phyloP scores from a whole-genome alignment of 2,888 invertebrate species.

The Charanyca ferruginea region DNA sequence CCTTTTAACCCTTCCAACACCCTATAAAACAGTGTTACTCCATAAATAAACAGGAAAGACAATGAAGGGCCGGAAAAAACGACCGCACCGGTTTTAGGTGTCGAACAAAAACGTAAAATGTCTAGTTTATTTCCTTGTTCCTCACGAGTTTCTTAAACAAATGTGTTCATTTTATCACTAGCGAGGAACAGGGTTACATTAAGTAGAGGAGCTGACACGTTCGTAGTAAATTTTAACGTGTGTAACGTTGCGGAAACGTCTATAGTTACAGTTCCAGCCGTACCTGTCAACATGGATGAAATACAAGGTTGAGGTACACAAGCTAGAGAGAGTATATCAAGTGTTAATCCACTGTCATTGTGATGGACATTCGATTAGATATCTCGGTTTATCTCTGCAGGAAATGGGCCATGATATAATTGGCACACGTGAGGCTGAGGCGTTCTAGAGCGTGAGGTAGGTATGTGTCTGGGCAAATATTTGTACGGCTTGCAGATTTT shows the following conservation, averaged over 20 bases:
- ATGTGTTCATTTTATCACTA: constrained; percentile 44
- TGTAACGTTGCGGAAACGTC: constrained; percentile 30
- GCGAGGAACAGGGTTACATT: constrained; percentile 15
- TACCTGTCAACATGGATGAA: constrained; percentile 27
- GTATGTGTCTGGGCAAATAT: background rate
- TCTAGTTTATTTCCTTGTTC: constrained; percentile 24
- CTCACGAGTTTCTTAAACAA: constrained; percentile 37
- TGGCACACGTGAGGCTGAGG: constrained; percentile 2
- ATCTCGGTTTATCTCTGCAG: constrained; percentile 47
- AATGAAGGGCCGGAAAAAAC: constrained; percentile 19
- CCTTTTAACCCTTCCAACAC: background rate
- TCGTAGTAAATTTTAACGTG: constrained; percentile 29
- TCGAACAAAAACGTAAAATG: constrained; percentile 46
- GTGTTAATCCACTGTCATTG: constrained; percentile 34
- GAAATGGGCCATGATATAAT: constrained; percentile 29
- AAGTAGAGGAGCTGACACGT: constrained; percentile 9
- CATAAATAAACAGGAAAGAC: constrained; percentile 23
- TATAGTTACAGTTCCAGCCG: constrained; percentile 19
- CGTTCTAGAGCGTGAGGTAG: background rate
- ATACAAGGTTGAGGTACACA: constrained; percentile 17
- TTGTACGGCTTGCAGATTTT: background rate
- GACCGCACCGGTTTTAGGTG: constrained; percentile 23
- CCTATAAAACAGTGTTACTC: constrained; percentile 1
- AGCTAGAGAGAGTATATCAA: constrained; percentile 21
- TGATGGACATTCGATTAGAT: constrained; percentile 47